A percentile compares a stretch with the other conserved stretches of the same genome.
phyloP scores from a whole-genome alignment of 2,888 invertebrate genomes.

The Melanotus villosus region DNA sequence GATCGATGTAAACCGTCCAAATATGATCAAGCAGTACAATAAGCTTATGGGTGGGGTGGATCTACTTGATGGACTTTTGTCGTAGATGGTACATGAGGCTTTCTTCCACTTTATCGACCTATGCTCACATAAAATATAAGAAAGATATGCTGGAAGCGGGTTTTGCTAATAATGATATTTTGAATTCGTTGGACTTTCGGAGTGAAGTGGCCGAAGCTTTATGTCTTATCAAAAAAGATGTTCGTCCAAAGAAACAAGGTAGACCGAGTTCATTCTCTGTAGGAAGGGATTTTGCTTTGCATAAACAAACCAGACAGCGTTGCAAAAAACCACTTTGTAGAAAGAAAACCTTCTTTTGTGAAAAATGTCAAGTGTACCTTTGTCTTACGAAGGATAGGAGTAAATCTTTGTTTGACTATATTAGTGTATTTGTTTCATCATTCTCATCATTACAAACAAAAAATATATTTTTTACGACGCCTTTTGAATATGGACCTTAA shows the following conservation, averaged over 20 bases:
- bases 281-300: background rate
- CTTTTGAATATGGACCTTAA: no score
- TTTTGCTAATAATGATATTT: constrained; percentile 7
- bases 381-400: no score
- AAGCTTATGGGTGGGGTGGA: no score
- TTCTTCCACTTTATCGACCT: no score
- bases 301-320: no score
- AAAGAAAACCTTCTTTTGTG: no score
- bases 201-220: background rate
- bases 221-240: background rate
- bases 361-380: no score
- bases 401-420: no score
- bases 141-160: constrained; percentile 13
- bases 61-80: background rate
- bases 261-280: background rate
- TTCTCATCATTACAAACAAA: no score
- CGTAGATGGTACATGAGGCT: background rate
- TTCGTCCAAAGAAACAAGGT: background rate
- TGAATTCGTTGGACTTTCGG: constrained; percentile 11
- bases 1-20: constrained; percentile 36
- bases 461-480: no score
- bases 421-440: no score
- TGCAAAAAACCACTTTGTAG: no score
- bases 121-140: constrained; percentile 18
- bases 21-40: constrained; percentile 36